Base-by-base conservation (phyloP, 1,140 invertebrate genomes). In the Aphidius ervi region DNA sequence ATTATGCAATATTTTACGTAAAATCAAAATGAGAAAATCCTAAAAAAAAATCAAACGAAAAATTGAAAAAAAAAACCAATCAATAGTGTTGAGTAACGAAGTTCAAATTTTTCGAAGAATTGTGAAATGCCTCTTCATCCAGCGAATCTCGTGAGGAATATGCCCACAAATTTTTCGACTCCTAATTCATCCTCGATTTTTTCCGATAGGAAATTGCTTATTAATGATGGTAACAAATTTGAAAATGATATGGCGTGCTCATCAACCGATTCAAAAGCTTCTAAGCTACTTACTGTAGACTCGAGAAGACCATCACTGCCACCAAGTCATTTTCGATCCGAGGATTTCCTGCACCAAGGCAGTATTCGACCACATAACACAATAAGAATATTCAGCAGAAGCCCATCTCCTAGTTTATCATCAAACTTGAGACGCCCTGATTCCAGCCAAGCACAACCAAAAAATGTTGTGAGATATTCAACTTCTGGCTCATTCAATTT, bases 321-420 rank as follows among this genome's bases (percentile, higher is more conserved):
- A 4, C 68, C 68, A 6, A 67, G 42, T 56, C 48, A 64, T 31
- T 67, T 65, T 57, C 63, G 65, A 20, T 46, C 64, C 56, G 65
- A 41, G 60, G 62, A 9, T 10, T 68, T 31, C 23, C 4, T n/a
- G n/a, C n/a, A n/a, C n/a, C n/a, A n/a, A n/a, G 63, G 66, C 5
- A 55, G 68, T 2, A 66, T 70, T 41, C 67, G 57, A 40, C 69
- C 71, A 7, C 65, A 64, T 46, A 58, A 65, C 5, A 55, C 61
- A 5, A 62, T 59, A 5, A 59, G 46, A 39, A 64, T 65, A 31
- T n/a, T 63, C 6, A 65, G 62, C 57, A 65, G 69, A 20, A 71
- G 66, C 16, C 69, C 71, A 3, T 71, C 71, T 9, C 69, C 68
- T 3, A 61, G 64, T 50, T 65, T 66, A 41, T 65, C 58, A 6